Evolutionary conservation across 1,140 invertebrate species (phyloP).

Genomic region (Hesperophylax magnus): DNA sequence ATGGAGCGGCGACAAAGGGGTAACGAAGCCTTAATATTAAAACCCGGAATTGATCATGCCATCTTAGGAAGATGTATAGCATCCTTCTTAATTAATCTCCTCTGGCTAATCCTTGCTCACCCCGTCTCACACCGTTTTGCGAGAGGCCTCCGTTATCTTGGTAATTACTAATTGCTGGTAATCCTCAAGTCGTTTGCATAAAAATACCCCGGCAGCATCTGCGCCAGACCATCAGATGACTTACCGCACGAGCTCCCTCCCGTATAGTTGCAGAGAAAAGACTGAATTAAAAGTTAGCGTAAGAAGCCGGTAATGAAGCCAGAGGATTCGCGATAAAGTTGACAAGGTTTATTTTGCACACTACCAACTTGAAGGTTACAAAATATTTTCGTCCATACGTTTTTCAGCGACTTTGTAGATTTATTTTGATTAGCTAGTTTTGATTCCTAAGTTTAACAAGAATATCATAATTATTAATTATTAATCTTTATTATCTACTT

Average conservation of each 20-base stretch:
- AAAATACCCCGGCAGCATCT: constrained; percentile 21
- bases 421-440: no score
- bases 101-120: not conserved
- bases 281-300: not conserved
- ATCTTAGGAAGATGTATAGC: constrained; percentile 21
- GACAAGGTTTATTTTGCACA: no score
- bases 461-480: no score
- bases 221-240: not conserved
- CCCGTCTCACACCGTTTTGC: not conserved
- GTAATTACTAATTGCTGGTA: constrained; percentile 39
- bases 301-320: not conserved
- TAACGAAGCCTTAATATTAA: not conserved
- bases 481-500: no score
- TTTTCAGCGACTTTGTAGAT: no score
- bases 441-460: no score
- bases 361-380: no score
- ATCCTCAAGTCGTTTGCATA: constrained; percentile 40
- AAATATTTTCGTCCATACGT: no score
- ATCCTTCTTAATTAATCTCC: constrained; percentile 25
- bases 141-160: constrained; percentile 19
- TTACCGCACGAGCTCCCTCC: not conserved
- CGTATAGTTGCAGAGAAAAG: not conserved
- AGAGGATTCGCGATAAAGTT: no score
- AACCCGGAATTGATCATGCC: constrained; percentile 1
- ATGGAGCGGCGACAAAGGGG: not conserved